Base-by-base conservation (phyloP, 2,888 invertebrate genomes). In the Dendrolimus pini region DNA sequence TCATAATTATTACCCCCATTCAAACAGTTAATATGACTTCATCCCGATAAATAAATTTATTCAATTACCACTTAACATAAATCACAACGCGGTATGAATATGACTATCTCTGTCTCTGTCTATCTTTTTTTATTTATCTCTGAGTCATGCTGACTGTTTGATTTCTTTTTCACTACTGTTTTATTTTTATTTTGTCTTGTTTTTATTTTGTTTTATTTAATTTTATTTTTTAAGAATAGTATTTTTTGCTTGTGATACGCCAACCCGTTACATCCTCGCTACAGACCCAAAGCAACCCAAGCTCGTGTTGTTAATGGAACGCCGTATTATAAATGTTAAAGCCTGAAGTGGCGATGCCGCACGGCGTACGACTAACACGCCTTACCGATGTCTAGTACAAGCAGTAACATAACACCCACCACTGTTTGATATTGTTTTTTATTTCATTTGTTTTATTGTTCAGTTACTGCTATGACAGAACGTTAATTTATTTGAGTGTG, bases 101-200 rank as follows among this genome's bases (percentile, higher is more conserved):
- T 87, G 84, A 83, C 85, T 87, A 69, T 85, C 77, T 83, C 82
- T 85, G 62, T 82, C 77, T 87, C 78, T 84, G 61, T 86, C 87
- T 89, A 69, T 86, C 83, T 89, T 83, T 88, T 85, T 83, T 89
- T 47, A 47, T 47, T 82, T 72, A 68, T 78, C 80, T 83, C 78
- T 84, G 57, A 89, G 89, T 90, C 90, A 90, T 90, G 90, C 89
- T 90, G 90, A 89, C 90, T 90, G 90, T 90, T 90, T 90, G 90
- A 78, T 88, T 89, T 86, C 73, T 14, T 76, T 83, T 79, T 75
- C 65, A 71, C 71, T 70, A 73, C 67, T 70, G 70, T 63, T 70
- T 58, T 55, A 55, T 70, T 72, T 67, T 69, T 65, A 67, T 71
- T 69, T 72, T 71, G 68, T 74, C 65, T 75, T 71, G 78, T 72